Percentiles rank a stretch among this genome's conserved stretches.
Evolutionary conservation across 2,888 invertebrate genomes (phyloP).

Genomic region (Dicranocentrus wangi): DNA sequence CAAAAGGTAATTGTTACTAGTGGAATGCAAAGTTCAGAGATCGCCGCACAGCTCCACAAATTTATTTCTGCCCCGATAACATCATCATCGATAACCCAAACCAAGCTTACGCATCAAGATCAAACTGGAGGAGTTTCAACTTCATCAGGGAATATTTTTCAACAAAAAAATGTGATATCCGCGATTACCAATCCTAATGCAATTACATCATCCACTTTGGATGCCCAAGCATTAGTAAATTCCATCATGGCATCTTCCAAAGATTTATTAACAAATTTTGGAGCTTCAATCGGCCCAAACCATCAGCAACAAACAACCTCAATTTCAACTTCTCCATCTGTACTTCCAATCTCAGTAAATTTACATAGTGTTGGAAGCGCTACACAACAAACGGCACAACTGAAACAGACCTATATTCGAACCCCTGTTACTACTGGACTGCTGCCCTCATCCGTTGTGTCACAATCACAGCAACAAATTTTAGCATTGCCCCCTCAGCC

Average conservation of each 20-base stretch:
- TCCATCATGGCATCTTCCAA: conserved; percentile 39
- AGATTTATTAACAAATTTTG: conserved; percentile 38
- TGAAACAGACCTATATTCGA: conserved; percentile 32
- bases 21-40: conserved; percentile 18
- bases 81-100: neutral
- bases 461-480: conserved; percentile 24
- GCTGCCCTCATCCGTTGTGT: neutral
- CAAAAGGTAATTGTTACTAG: conserved; percentile 42
- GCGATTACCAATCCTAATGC: conserved; percentile 6
- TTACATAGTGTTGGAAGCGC: conserved; percentile 18
- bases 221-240: conserved; percentile 46
- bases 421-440: conserved; percentile 12
- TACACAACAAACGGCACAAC: conserved; percentile 19
- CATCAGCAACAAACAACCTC: conserved; percentile 6
- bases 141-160: conserved; percentile 14
- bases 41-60: conserved; percentile 37
- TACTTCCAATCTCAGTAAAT: conserved; percentile 42
- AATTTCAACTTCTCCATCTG: neutral
- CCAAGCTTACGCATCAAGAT: too few species aligned
- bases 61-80: conserved; percentile 23
- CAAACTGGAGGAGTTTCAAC: neutral
- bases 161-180: conserved; percentile 30
- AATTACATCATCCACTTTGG: neutral
- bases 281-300: conserved; percentile 21
- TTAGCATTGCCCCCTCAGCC: conserved; percentile 10